A percentile compares a stretch with the other conserved stretches of the same genome.
Evolutionary conservation across 2,888 invertebrate genomes (phyloP).

Genomic region (Reticulitermes lucifugus): DNA sequence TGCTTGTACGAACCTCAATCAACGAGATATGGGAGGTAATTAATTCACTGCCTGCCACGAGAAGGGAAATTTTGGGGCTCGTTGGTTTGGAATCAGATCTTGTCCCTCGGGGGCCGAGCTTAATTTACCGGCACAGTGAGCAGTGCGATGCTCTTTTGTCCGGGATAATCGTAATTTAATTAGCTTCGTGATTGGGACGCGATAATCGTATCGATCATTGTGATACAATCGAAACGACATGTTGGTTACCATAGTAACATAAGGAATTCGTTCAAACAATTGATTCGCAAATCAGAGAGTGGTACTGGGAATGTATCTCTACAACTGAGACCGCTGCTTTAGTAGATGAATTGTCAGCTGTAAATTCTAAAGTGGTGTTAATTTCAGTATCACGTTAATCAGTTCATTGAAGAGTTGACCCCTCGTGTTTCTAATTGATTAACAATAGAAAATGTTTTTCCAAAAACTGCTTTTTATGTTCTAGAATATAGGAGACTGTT

Average conservation of each 20-base stretch:
- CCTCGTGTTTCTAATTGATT: no score
- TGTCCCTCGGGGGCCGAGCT: conserved; percentile 4
- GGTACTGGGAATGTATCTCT: background rate
- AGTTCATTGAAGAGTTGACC: no score
- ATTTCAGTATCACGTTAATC: no score
- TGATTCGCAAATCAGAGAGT: background rate
- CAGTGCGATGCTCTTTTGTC: conserved; percentile 30
- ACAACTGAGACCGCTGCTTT: background rate
- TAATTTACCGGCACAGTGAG: conserved; percentile 29
- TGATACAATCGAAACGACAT: conserved; percentile 16
- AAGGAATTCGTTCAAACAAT: conserved; percentile 11
- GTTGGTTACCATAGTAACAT: background rate
- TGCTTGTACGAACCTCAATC: background rate
- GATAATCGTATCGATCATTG: conserved; percentile 27
- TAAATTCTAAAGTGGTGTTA: no score
- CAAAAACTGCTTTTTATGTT: no score
- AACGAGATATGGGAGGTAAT: conserved; percentile 6
- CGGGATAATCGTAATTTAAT: conserved; percentile 31
- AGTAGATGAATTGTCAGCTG: background rate
- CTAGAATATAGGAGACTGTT: no score
- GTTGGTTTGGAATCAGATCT: background rate
- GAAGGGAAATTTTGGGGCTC: conserved; percentile 27
- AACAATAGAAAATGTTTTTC: no score
- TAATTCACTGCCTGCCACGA: conserved; percentile 2
- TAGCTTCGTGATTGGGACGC: conserved; percentile 25